Evolutionary conservation across 2,797 vertebrate species (phyloP), one percentile per base, ranked within the genome.

Genomic region (Ctenopoma multispine): DNA sequence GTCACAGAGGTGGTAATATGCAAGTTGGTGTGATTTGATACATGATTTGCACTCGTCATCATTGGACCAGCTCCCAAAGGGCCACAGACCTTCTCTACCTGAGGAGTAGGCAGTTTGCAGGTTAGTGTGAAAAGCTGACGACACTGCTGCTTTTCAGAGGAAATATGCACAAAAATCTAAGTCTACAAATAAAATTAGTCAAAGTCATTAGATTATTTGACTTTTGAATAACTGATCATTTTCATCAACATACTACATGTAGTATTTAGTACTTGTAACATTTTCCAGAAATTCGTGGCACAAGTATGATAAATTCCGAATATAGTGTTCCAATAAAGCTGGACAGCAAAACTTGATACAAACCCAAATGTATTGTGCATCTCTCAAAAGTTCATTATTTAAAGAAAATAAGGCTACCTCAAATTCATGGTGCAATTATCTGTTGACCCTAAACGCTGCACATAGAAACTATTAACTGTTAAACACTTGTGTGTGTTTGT

Each of bases 81-180:
- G 31, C 93, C 93, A 34, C 93, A 94, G 67, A 94, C 93, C 63
- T 93, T 95, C 69, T 93, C 92, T 12, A 94, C 93, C 92, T 95
- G 82, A 48, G 20, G 23, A 70, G 7, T 20, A 53, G 41, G 75
- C 3, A 40, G 63, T 60, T 21, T 24, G 7, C 8, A 71, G 13
- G 12, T 11, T 5, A 7, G n/a, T 40, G 23, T 21, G 4, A 1
- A 50, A 40, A 40, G 18, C 5, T 11, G 4, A 55, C 24, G 18
- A 12, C 18, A 56, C 20, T 3, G 34, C n/a, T 38, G 46, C 36
- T 51, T 58, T 36, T 59, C 8, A 51, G 21, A 18, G 27, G 2
- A 15, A n/a, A 18, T 18, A 10, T 7, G 43, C 43, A n/a, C 17
- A 1, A 44, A 2, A 44, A 17, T 44, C 9, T 15, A 14, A 1